Percentiles rank a stretch among this genome's conserved stretches.
phyloP scores from a whole-genome alignment of 2,797 vertebrate species.

The Microcaecilia unicolor region DNA sequence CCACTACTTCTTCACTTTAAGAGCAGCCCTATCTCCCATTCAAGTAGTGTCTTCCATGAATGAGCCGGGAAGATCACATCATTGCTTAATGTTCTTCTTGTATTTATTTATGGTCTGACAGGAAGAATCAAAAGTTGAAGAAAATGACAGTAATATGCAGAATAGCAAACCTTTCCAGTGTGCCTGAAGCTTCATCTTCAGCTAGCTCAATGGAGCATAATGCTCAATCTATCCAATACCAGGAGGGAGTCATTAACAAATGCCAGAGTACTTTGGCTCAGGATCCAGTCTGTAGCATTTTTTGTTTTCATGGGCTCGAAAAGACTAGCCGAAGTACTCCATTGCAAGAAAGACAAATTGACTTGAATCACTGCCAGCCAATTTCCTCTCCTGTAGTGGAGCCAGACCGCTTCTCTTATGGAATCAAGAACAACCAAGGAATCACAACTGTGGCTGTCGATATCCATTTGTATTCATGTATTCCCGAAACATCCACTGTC shows the following conservation, averaged over 20 bases:
- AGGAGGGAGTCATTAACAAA: too few species aligned
- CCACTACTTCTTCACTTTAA: too few species aligned
- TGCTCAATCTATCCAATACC: too few species aligned
- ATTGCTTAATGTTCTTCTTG: too few species aligned
- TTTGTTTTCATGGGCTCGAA: not conserved
- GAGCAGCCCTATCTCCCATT: too few species aligned
- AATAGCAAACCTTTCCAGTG: too few species aligned
- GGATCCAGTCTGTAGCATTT: not conserved
- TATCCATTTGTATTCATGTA: conserved; percentile 52
- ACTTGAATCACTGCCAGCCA: conserved; percentile 39
- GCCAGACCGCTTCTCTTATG: conserved; percentile 49
- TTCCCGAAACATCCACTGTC: conserved; percentile 20
- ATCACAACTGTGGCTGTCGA: conserved; percentile 59
- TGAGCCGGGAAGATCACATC: too few species aligned
- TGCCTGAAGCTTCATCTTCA: not conserved
- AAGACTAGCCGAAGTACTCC: not conserved
- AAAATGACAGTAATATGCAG: too few species aligned
- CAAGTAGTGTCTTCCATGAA: too few species aligned
- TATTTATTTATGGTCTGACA: too few species aligned
- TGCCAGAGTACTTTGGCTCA: fast-evolving
- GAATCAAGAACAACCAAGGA: conserved; percentile 8
- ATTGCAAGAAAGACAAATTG: conserved; percentile 57
- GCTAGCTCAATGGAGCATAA: fast-evolving
- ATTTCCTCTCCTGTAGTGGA: conserved; percentile 40
- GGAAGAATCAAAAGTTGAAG: too few species aligned